Percentiles rank a stretch among this genome's conserved stretches.
phyloP scores from a whole-genome alignment of 2,888 invertebrate genomes.

The Ormyrus labotus region DNA sequence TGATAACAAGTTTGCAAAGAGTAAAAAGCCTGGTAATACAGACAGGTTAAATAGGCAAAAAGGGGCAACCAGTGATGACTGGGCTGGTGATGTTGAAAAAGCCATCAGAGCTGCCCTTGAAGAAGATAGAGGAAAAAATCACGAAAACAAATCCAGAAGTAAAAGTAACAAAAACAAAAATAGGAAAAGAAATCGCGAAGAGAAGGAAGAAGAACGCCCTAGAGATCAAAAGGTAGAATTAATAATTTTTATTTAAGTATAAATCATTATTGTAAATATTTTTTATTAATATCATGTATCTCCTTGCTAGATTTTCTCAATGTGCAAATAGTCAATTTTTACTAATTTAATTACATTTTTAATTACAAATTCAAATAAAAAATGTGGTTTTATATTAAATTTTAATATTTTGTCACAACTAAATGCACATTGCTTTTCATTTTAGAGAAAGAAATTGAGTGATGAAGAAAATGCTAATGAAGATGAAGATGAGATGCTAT shows the following conservation, averaged over 20 bases:
- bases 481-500: slow-evolving; percentile 88
- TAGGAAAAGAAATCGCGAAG: slow-evolving; percentile 70
- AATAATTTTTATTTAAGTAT: slow-evolving; percentile 18
- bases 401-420: slow-evolving; percentile 13
- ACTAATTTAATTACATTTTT: neutral
- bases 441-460: slow-evolving; percentile 78
- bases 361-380: too few relatives aligned
- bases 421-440: slow-evolving; percentile 22
- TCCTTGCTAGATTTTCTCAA: neutral
- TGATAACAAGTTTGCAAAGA: slow-evolving; percentile 68
- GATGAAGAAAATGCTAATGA: slow-evolving; percentile 76
- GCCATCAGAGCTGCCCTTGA: slow-evolving; percentile 86
- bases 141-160: slow-evolving; percentile 64
- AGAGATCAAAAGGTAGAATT: slow-evolving; percentile 70
- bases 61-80: slow-evolving; percentile 80
- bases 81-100: slow-evolving; percentile 87
- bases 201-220: slow-evolving; percentile 78
- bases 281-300: neutral
- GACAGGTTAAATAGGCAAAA: slow-evolving; percentile 78
- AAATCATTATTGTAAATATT: slow-evolving; percentile 6
- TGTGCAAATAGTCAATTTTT: slow-evolving; percentile 28
- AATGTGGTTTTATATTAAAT: neutral
- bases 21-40: slow-evolving; percentile 62
- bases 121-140: slow-evolving; percentile 77
- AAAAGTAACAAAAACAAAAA: slow-evolving; percentile 67